These are phyloP conservation scores for Microcebus murinus DNA, from an alignment of 2,113 vertebrate species.

Conservation along the genomic window DNA sequence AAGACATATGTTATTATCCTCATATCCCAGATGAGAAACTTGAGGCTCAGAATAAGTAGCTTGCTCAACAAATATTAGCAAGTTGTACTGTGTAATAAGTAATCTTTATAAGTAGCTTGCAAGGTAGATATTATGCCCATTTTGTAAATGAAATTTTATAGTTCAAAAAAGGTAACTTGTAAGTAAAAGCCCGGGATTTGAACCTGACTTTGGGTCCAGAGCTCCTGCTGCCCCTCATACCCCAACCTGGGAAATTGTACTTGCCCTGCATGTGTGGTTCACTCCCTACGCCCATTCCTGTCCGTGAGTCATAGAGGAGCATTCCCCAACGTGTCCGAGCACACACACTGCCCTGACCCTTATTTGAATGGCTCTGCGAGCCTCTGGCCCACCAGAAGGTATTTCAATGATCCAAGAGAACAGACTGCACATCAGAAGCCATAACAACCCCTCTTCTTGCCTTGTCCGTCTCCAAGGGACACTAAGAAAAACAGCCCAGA, in stretches of 20 bases:
- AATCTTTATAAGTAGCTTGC: neutral
- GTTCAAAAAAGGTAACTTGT: neutral
- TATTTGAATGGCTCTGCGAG: neutral
- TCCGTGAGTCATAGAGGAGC: neutral
- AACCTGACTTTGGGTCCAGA: neutral
- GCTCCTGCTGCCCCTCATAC: neutral
- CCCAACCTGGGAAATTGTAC: neutral
- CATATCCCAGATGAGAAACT: neutral
- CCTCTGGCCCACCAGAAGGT: neutral
- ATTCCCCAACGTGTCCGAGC: neutral
- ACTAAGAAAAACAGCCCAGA: neutral
- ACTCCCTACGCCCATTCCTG: neutral
- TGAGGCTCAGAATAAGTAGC: neutral
- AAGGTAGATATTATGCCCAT: neutral
- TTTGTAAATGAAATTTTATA: neutral
- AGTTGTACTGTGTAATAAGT: neutral
- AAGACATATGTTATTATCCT: neutral
- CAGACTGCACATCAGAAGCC: neutral
- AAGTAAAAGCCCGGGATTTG: neutral
- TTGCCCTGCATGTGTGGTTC: neutral
- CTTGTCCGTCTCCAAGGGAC: neutral
- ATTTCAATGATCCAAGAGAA: neutral
- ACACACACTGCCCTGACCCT: rapidly evolving
- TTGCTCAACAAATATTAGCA: neutral
- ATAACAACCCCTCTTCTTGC: neutral